A percentile compares a stretch with the other conserved stretches of the same genome.
Evolutionary conservation across 2,797 vertebrate species (phyloP).

Genomic region (Scyliorhinus canicula): DNA sequence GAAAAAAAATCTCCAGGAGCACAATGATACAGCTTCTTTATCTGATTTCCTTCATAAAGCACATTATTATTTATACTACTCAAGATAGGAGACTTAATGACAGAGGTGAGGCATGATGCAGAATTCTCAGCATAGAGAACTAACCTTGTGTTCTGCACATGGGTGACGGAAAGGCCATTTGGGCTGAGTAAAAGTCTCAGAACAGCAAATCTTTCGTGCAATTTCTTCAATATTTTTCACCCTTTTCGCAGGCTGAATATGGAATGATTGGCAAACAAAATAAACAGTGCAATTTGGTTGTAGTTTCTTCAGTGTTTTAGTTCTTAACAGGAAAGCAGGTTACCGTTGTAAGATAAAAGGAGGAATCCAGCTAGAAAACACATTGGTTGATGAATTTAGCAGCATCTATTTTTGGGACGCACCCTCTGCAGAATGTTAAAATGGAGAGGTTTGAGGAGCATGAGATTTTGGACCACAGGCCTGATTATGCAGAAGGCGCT

Average conservation of each 20-base stretch:
- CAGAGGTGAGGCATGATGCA: not conserved
- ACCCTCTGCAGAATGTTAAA: not conserved
- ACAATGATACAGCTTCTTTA: not conserved
- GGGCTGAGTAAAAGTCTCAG: not conserved
- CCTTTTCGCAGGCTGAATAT: not conserved
- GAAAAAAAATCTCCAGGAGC: not conserved
- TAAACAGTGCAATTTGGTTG: not conserved
- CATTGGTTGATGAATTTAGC: not conserved
- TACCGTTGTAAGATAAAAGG: not conserved
- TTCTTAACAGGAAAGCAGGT: not conserved
- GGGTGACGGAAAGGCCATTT: not conserved
- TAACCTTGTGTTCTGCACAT: not conserved
- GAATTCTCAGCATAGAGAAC: not conserved
- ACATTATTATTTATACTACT: constrained; percentile 7
- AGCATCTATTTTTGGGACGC: not conserved
- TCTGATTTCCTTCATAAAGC: not conserved
- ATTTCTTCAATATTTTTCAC: not conserved
- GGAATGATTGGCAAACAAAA: not conserved
- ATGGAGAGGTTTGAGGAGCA: not conserved
- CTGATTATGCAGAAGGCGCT: not conserved
- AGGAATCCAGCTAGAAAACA: not conserved
- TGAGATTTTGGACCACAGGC: not conserved
- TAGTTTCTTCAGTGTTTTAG: not conserved
- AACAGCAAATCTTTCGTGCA: not conserved
- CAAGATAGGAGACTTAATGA: not conserved